phyloP scores from a whole-genome alignment of 1,140 invertebrate genomes.

The Scaptodrosophila lebanonensis region DNA sequence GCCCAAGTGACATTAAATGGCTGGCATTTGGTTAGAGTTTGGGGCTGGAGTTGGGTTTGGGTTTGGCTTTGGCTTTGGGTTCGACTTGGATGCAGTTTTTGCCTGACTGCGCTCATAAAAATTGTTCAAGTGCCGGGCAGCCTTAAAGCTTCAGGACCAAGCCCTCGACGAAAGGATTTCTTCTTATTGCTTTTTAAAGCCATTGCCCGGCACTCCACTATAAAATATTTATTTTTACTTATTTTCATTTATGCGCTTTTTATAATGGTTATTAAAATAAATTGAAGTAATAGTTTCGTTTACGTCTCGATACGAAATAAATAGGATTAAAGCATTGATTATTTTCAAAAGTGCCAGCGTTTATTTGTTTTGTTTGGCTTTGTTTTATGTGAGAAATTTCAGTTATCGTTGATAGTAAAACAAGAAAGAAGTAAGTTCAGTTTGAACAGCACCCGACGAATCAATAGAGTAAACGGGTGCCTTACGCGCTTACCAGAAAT shows the following conservation, averaged over 20 bases:
- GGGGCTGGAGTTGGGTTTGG: slow-evolving; percentile 11
- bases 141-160: slow-evolving; percentile 29
- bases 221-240: slow-evolving; percentile 33
- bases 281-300: slow-evolving; percentile 42
- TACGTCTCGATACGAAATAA: slow-evolving; percentile 47
- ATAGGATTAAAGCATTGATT: slow-evolving; percentile 57
- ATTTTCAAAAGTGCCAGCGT: slow-evolving; percentile 15
- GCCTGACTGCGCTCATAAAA: slow-evolving; percentile 50
- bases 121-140: slow-evolving; percentile 53
- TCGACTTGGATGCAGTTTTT: slow-evolving; percentile 10
- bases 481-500: too few relatives aligned
- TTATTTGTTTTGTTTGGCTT: slow-evolving; percentile 40
- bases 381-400: slow-evolving; percentile 12
- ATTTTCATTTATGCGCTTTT: slow-evolving; percentile 38
- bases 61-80: slow-evolving; percentile 8
- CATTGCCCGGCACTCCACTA: background rate
- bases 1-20: slow-evolving; percentile 72
- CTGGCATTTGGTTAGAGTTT: slow-evolving; percentile 39
- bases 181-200: slow-evolving; percentile 52
- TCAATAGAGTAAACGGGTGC: too few relatives aligned
- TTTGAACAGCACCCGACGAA: too few relatives aligned
- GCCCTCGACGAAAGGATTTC: slow-evolving; percentile 11
- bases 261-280: slow-evolving; percentile 59
- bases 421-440: too few relatives aligned
- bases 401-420: too few relatives aligned